Conservation (phyloP, 2,888 invertebrate species). For the Tenthredo notha region DNA sequence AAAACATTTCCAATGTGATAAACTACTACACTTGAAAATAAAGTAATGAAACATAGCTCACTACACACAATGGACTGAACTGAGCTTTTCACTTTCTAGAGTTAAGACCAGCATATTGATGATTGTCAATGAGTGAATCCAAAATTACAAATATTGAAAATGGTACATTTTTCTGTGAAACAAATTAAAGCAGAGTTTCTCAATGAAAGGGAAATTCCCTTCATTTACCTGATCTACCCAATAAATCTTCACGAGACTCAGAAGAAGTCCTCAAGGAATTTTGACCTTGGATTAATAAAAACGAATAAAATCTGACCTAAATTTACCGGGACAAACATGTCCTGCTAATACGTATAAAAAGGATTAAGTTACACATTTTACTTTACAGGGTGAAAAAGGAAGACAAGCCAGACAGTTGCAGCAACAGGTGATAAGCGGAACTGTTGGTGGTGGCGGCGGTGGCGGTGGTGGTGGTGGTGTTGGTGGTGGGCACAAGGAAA, state of each 20-base stretch:
- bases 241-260: not conserved
- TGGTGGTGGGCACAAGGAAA: slow-evolving; percentile 72
- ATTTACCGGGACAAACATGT: not conserved
- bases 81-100: not conserved
- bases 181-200: not conserved
- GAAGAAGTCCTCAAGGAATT: not conserved
- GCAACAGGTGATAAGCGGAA: slow-evolving; percentile 67
- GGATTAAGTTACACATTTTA: slow-evolving; percentile 7
- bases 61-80: not conserved
- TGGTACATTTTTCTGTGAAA: not conserved
- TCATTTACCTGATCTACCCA: not conserved
- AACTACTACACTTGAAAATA: not conserved
- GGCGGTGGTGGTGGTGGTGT: slow-evolving; percentile 63
- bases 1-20: not conserved
- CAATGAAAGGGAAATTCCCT: not conserved
- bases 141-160: not conserved
- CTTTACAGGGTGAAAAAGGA: slow-evolving; percentile 70
- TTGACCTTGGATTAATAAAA: not conserved
- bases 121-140: not conserved
- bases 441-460: slow-evolving; percentile 42
- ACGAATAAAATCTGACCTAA: not conserved
- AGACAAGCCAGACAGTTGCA: slow-evolving; percentile 64
- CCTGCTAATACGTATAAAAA: not conserved
- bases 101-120: not conserved
- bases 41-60: not conserved